Percentiles rank a stretch among this genome's conserved stretches.
These are phyloP conservation scores for Athrips mouffetella DNA, from an alignment of 2,888 invertebrate species.

Conservation along the genomic window DNA sequence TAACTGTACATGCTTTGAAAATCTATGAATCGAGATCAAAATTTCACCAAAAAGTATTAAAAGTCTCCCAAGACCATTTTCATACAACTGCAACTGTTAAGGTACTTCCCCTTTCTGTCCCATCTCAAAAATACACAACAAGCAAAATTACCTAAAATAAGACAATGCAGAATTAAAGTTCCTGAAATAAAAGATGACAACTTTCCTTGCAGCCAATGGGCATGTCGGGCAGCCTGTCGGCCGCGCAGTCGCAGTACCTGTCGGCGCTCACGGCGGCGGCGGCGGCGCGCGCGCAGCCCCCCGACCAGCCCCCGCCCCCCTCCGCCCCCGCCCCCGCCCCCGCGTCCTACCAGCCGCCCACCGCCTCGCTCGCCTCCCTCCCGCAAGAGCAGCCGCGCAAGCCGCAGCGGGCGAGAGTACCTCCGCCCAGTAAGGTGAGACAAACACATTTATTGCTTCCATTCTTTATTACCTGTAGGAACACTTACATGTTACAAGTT, in stretches of 20 bases:
- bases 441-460: no score
- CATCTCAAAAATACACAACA: no score
- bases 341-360: slow-evolving; percentile 80
- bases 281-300: not conserved
- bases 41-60: no score
- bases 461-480: no score
- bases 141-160: no score
- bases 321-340: slow-evolving; percentile 5
- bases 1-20: no score
- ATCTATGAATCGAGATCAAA: no score
- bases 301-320: not conserved
- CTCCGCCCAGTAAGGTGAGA: slow-evolving; percentile 89
- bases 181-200: not conserved
- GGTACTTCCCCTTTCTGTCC: no score
- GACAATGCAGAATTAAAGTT: no score
- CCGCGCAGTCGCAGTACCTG: slow-evolving; percentile 82
- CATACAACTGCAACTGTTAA: no score
- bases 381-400: slow-evolving; percentile 83
- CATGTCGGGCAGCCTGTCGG: slow-evolving; percentile 77
- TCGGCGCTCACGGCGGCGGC: slow-evolving; percentile 60
- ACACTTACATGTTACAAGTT: no score
- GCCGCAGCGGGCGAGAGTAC: slow-evolving; percentile 85
- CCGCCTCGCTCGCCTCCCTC: slow-evolving; percentile 89
- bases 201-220: slow-evolving; percentile 69
- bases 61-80: no score